phyloP scores from a whole-genome alignment of 2,888 invertebrate genomes.

The Dynastes maya region DNA sequence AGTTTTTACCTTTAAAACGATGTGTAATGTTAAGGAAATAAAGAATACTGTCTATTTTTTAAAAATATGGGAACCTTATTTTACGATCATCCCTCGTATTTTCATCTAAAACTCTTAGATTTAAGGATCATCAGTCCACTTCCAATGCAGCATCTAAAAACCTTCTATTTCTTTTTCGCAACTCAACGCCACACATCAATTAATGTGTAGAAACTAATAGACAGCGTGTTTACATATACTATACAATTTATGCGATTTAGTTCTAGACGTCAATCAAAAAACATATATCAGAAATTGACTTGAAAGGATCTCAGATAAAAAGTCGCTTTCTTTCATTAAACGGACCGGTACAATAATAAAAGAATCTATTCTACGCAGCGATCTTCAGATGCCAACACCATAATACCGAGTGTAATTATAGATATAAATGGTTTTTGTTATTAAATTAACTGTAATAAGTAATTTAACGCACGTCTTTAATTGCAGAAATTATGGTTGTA shows the following conservation, averaged over 20 bases:
- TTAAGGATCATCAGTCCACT: too few species aligned
- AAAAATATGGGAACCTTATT: too few species aligned
- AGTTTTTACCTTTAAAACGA: too few species aligned
- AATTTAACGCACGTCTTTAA: conserved; percentile 18
- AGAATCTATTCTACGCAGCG: background rate
- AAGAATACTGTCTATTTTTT: too few species aligned
- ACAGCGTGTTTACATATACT: conserved; percentile 4
- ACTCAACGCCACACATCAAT: background rate
- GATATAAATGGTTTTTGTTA: conserved; percentile 15
- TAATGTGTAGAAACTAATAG: background rate
- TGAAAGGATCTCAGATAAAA: conserved; percentile 3
- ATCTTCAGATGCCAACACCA: conserved; percentile 27
- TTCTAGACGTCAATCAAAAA: background rate
- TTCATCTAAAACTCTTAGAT: too few species aligned
- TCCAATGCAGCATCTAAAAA: too few species aligned
- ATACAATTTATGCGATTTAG: background rate
- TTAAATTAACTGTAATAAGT: conserved; percentile 26
- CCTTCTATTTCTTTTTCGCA: too few species aligned
- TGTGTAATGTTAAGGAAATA: too few species aligned
- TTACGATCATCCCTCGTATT: too few species aligned
- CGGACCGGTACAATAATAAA: background rate
- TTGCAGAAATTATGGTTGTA: conserved; percentile 18
- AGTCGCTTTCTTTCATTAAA: background rate
- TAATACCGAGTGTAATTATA: conserved; percentile 18
- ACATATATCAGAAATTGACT: background rate